Base-by-base conservation (phyloP, 2,797 vertebrate genomes). In the Clarias platycephalus region DNA sequence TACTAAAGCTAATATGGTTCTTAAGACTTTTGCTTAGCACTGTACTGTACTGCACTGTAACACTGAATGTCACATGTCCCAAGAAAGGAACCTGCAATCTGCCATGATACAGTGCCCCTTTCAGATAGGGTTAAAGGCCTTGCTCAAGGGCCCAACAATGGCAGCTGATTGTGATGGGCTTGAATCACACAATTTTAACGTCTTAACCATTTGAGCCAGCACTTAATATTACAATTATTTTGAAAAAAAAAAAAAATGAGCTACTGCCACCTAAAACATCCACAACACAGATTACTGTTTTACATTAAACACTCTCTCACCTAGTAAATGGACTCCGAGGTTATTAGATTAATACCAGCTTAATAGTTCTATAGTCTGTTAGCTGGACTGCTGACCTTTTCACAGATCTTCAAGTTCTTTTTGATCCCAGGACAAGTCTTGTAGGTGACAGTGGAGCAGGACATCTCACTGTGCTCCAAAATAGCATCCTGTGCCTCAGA, bases 371-470 rank as follows among this genome's bases (percentile, higher is more conserved):
- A 44, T 22, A 63, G 64, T 22, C 66, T 64, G 2, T 55, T 55
- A 31, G 8, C 57, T 26, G 63, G 62, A 86, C 37, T 49, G 2
- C 94, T 93, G 92, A 99, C 98, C 94, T 99, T 98, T 90, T 98
- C 97, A 92, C 97, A 99, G 91, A 99, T 97, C 78, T 99, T 97
- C 97, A 99, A 97, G 95, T 99, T 97, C 91, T 99, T 99, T 94
- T 97, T 98, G 81, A 99, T 95, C 67, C 98, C 98, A 4, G 96
- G 94, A 8, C 98, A 89, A 0, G 97, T 99, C 93, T 99, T 99
- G 78, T 97, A 94, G 85, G 96, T 97, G 91, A 98, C 96, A 57
- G 96, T 98, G 77, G 98, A 98, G 89, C 97, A 99, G 79, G 96
- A 90, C 0, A 98, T 96, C 89, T 98, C 97, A 0, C 97, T 97